A percentile compares a stretch with the other conserved stretches of the same genome.
Conservation (phyloP, 2,113 vertebrate genomes). For the Buteo buteo region DNA sequence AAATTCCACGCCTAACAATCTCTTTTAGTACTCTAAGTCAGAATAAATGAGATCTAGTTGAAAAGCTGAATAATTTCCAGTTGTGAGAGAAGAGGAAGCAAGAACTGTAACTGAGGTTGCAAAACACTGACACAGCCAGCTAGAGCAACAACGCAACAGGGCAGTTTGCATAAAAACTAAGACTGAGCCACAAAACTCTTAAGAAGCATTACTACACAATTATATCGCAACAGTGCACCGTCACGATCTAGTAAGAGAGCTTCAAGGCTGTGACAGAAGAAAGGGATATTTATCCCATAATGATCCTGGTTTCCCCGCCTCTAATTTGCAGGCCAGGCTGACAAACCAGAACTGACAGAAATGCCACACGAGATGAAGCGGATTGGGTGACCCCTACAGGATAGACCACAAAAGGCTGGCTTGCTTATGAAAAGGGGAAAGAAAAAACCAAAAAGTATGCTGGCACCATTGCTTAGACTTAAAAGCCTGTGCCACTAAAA, state of each 20-base stretch:
- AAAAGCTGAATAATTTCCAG: not conserved
- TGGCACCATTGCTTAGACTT: not conserved
- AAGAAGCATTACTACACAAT: not conserved
- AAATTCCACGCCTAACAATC: not conserved
- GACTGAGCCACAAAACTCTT: not conserved
- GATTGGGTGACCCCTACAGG: not conserved
- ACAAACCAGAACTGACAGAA: constrained; percentile 7
- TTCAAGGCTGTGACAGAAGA: not conserved
- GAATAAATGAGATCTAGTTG: not conserved
- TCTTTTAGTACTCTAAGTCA: not conserved
- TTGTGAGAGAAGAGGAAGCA: not conserved
- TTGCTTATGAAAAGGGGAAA: not conserved
- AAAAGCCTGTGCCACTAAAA: not conserved
- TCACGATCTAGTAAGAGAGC: not conserved
- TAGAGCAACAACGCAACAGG: not conserved
- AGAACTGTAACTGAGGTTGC: not conserved
- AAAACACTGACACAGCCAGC: not conserved
- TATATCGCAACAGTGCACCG: not conserved
- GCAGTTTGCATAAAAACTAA: not conserved
- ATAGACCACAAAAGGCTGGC: not conserved
- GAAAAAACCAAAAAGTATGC: accelerated
- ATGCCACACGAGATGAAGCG: not conserved
- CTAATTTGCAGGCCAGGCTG: not conserved
- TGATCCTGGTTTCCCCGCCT: not conserved
- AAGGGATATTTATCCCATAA: not conserved